Evolutionary conservation across 2,888 invertebrate species (phyloP).

Genomic region (Acleris cristana): DNA sequence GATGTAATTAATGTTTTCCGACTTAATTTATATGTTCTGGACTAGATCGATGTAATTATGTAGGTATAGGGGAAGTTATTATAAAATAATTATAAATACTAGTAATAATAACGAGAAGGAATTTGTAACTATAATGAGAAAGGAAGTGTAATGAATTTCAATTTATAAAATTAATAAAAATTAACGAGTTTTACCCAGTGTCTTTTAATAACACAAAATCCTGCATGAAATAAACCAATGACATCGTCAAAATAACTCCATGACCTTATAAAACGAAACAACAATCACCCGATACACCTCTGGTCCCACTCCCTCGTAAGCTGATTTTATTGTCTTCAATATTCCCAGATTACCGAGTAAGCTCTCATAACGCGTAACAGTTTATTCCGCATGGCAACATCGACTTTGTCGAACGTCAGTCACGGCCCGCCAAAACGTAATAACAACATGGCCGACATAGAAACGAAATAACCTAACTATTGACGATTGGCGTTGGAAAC

Average conservation of each 20-base stretch:
- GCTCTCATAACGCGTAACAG: constrained; percentile 82
- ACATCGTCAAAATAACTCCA: not conserved
- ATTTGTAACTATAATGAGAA: constrained; percentile 79
- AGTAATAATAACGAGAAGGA: constrained; percentile 75
- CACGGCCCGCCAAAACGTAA: constrained; percentile 80
- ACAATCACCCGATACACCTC: constrained; percentile 55
- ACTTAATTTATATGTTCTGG: constrained; percentile 73
- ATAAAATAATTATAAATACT: constrained; percentile 74
- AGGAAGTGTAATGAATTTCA: constrained; percentile 80
- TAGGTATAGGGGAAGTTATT: constrained; percentile 74
- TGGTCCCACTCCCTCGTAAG: constrained; percentile 61
- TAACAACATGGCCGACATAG: constrained; percentile 68
- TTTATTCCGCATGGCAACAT: constrained; percentile 83
- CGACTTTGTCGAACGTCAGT: constrained; percentile 77
- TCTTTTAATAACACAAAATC: constrained; percentile 43
- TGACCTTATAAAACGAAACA: constrained; percentile 48
- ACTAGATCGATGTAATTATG: constrained; percentile 76
- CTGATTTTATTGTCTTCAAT: constrained; percentile 83
- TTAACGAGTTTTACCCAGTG: constrained; percentile 75
- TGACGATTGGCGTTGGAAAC: constrained; percentile 37
- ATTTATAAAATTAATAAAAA: constrained; percentile 84
- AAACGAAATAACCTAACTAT: constrained; percentile 45
- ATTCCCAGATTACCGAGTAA: constrained; percentile 82
- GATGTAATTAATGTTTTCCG: constrained; percentile 69
- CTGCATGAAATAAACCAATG: not conserved